phyloP scores from a whole-genome alignment of 2,113 vertebrate species.

The Tauraco erythrolophus region DNA sequence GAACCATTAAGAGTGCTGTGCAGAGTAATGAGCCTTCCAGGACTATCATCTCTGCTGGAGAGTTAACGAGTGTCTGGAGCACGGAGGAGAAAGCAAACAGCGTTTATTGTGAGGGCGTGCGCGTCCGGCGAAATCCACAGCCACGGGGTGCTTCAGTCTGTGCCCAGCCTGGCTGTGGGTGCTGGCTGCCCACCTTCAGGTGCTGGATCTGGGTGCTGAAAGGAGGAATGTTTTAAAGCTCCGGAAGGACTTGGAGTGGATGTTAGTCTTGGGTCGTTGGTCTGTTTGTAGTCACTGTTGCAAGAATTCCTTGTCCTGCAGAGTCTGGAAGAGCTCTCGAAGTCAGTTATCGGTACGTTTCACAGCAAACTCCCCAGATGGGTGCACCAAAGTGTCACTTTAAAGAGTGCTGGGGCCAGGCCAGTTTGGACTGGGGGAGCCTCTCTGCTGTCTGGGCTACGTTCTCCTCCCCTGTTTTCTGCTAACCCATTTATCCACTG shows the following conservation, averaged over 20 bases:
- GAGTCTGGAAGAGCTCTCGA: not conserved
- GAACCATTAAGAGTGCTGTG: not conserved
- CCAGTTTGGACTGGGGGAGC: not conserved
- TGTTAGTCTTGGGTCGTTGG: not conserved
- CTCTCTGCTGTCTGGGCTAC: not conserved
- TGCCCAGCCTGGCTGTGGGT: not conserved
- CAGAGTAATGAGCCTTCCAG: not conserved
- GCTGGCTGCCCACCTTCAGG: not conserved
- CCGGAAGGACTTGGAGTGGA: not conserved
- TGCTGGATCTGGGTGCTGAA: not conserved
- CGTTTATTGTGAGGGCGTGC: not conserved
- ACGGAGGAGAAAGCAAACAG: fast-evolving
- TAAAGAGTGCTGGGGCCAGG: not conserved
- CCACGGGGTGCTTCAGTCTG: fast-evolving
- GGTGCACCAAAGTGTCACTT: no score
- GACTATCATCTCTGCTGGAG: not conserved
- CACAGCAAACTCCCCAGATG: no score
- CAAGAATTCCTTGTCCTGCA: not conserved
- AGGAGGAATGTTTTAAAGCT: not conserved
- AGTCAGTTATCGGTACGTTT: fast-evolving
- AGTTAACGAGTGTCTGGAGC: not conserved
- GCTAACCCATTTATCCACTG: no score
- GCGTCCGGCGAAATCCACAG: not conserved
- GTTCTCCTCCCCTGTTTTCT: not conserved
- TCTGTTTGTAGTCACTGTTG: fast-evolving